Conservation (phyloP, 2,888 invertebrate genomes). For the Blera fallax region DNA sequence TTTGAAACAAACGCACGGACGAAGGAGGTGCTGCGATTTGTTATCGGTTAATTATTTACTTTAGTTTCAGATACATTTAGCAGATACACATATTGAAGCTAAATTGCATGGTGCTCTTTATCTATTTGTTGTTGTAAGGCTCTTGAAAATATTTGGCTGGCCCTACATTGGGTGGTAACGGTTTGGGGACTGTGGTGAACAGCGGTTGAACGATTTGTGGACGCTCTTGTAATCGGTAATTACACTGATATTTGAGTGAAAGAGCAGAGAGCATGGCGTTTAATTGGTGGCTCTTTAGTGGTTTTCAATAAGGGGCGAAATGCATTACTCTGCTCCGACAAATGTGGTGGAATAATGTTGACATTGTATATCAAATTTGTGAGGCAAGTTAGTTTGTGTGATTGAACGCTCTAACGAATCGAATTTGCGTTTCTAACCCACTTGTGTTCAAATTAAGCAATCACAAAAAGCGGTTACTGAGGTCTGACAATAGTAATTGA, state of each 20-base stretch:
- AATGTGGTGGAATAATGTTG: background rate
- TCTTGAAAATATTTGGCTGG: slow-evolving; percentile 22
- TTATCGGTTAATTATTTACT: slow-evolving; percentile 64
- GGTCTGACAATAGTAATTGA: too few species aligned
- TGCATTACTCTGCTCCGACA: background rate
- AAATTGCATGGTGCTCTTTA: slow-evolving; percentile 18
- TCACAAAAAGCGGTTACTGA: background rate
- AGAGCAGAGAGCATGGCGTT: background rate
- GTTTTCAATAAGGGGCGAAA: background rate
- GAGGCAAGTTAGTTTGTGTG: background rate
- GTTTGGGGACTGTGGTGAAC: background rate
- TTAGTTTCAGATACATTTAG: slow-evolving; percentile 60
- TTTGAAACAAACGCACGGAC: background rate
- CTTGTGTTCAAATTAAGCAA: background rate
- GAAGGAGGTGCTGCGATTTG: slow-evolving; percentile 46
- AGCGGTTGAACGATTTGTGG: slow-evolving; percentile 16
- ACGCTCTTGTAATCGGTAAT: slow-evolving; percentile 25
- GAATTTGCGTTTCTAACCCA: background rate
- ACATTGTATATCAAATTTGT: background rate
- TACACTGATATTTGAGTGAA: slow-evolving; percentile 17
- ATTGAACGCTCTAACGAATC: background rate
- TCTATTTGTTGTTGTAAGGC: slow-evolving; percentile 9
- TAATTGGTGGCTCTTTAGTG: slow-evolving; percentile 27
- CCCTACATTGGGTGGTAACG: background rate
- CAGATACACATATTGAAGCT: slow-evolving; percentile 22